Evolutionary conservation across 53 echinoderm and acorn worm genomes (phyloP).

Genomic region (Apostichopus leukothele): DNA sequence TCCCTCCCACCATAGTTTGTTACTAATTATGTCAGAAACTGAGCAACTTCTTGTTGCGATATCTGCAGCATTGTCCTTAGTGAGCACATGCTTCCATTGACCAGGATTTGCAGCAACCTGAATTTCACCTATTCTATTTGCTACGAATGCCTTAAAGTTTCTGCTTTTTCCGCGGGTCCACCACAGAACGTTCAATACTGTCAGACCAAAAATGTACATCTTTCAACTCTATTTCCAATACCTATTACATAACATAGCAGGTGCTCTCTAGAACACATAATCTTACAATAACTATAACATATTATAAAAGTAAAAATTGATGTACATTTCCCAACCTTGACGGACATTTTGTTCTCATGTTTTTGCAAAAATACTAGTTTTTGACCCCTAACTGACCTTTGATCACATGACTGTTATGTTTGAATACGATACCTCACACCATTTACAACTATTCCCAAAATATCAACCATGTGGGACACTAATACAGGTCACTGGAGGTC

Average conservation of each 20-base stretch:
- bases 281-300: background rate
- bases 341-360: no score
- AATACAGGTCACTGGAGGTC: no score
- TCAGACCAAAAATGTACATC: conserved; percentile 5
- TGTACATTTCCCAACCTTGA: no score
- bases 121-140: conserved; percentile 37
- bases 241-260: background rate
- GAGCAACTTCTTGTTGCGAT: background rate
- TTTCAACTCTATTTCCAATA: no score
- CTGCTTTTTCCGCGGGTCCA: conserved; percentile 29
- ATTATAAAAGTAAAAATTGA: no score
- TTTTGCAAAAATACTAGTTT: no score
- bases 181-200: conserved; percentile 48
- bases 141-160: conserved; percentile 20
- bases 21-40: background rate
- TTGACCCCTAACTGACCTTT: no score
- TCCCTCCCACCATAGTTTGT: background rate
- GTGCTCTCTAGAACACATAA: background rate
- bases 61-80: conserved; percentile 35
- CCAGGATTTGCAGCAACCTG: background rate
- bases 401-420: no score
- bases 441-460: no score
- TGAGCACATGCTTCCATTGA: conserved; percentile 38
- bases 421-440: no score
- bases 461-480: no score